Evolutionary conservation across 2,888 invertebrate species (phyloP).

Genomic region (Norana najaformis): DNA sequence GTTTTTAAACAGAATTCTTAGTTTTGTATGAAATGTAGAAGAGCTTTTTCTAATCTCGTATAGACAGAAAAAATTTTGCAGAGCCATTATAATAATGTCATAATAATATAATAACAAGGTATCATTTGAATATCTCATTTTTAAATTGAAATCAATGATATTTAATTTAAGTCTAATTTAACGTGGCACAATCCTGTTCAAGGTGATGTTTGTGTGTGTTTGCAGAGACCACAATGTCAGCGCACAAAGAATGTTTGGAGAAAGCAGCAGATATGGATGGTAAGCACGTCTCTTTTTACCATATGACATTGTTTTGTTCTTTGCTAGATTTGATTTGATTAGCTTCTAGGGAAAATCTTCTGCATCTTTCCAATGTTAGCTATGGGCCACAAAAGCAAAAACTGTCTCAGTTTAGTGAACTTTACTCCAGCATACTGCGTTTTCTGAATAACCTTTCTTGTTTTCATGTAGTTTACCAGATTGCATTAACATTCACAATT

Average conservation of each 20-base stretch:
- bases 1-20: no score
- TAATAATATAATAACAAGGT: background rate
- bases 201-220: conserved; percentile 34
- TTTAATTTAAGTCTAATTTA: background rate
- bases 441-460: background rate
- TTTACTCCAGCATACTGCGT: background rate
- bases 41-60: no score
- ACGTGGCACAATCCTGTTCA: background rate
- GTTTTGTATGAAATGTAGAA: no score
- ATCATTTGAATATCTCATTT: background rate
- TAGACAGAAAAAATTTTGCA: no score
- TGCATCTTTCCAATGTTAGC: no score
- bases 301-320: background rate
- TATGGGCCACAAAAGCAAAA: no score
- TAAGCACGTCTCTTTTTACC: background rate
- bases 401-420: background rate
- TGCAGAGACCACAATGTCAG: conserved; percentile 73
- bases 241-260: conserved; percentile 85
- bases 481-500: no score
- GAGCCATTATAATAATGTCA: no score
- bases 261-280: conserved; percentile 45
- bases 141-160: background rate
- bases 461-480: background rate
- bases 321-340: no score
- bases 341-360: background rate